A percentile compares a stretch with the other conserved stretches of the same genome.
Conservation (phyloP, 2,113 vertebrate species). For the Columbina picui region DNA sequence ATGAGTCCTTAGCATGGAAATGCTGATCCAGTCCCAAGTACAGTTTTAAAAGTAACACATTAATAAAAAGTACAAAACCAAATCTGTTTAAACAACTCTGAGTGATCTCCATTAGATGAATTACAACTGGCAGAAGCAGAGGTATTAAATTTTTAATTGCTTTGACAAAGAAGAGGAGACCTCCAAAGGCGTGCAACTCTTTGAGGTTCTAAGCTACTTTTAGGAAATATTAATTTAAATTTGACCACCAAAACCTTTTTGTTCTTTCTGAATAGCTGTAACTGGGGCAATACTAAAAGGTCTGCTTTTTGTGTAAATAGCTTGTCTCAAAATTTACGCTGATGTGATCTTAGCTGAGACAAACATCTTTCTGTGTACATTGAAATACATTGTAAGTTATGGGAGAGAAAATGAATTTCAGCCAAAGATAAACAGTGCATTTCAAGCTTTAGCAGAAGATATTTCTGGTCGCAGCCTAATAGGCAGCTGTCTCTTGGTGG, state of each 20-base stretch:
- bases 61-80: not conserved
- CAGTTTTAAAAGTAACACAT: not conserved
- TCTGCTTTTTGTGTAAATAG: not conserved
- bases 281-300: not conserved
- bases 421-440: constrained; percentile 26
- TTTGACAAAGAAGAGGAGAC: not conserved
- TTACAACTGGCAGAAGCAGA: not conserved
- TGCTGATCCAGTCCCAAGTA: not conserved
- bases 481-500: constrained; percentile 22
- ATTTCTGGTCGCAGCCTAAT: constrained; percentile 35
- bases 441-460: constrained; percentile 9
- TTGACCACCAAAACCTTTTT: not conserved
- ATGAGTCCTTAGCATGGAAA: not conserved
- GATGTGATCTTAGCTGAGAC: not conserved
- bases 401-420: constrained; percentile 23
- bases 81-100: not conserved
- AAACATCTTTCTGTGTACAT: not conserved
- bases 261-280: not conserved
- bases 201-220: not conserved
- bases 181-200: not conserved
- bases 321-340: not conserved
- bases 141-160: constrained; percentile 6
- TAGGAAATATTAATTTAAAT: not conserved
- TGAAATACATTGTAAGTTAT: not conserved
- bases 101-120: not conserved